A percentile compares a stretch with the other conserved stretches of the same genome.
Conservation (phyloP, 2,888 invertebrate species). For the Dione vanillae region DNA sequence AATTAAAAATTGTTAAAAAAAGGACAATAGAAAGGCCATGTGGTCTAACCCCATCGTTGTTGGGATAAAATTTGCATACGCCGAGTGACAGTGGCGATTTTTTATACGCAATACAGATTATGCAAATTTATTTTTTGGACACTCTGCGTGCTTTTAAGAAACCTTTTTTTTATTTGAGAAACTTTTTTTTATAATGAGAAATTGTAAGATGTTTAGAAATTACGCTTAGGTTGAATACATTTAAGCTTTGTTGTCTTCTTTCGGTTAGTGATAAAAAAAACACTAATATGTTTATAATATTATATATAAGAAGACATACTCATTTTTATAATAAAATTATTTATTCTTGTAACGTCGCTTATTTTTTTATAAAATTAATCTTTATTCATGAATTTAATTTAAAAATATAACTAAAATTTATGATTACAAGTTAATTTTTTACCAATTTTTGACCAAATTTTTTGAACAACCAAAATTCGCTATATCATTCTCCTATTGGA, state of each 20-base stretch:
- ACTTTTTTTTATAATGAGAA: conserved; percentile 38
- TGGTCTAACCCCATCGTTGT: conserved; percentile 64
- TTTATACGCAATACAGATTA: conserved; percentile 73
- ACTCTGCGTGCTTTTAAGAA: conserved; percentile 56
- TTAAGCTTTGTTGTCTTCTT: conserved; percentile 15
- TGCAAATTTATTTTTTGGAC: conserved; percentile 80
- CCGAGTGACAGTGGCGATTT: conserved; percentile 69
- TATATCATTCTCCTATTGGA: not conserved
- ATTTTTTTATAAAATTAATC: too few relatives aligned
- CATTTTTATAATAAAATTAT: not conserved
- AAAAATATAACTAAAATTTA: too few relatives aligned
- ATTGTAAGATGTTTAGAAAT: conserved; percentile 25
- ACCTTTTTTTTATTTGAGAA: conserved; percentile 39
- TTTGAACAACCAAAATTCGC: not conserved
- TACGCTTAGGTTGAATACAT: conserved; percentile 27
- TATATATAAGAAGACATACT: not conserved
- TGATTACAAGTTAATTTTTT: too few relatives aligned
- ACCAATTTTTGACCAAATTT: too few relatives aligned
- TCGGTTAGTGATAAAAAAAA: not conserved
- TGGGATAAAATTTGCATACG: conserved; percentile 69
- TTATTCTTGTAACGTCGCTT: too few relatives aligned
- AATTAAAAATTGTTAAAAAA: conserved; percentile 53
- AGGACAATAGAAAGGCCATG: conserved; percentile 53
- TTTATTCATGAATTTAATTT: too few relatives aligned
- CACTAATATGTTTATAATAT: not conserved